phyloP scores from a whole-genome alignment of 2,888 invertebrate species.

The Xylocampa areola region DNA sequence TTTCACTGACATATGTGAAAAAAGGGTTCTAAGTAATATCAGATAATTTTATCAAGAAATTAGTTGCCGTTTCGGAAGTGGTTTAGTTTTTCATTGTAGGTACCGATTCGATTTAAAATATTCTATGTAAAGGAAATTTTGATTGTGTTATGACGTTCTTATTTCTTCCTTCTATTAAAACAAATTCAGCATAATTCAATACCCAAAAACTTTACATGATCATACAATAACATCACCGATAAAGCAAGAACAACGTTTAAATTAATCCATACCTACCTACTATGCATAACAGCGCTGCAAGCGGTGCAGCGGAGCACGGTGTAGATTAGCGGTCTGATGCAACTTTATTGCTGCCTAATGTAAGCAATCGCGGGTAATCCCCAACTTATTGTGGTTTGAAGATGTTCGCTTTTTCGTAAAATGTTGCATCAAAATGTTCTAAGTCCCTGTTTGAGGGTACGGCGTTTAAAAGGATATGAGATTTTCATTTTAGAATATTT shows the following conservation, averaged over 20 bases:
- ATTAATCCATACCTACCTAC: slow-evolving; percentile 59
- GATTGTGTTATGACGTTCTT: too few relatives aligned
- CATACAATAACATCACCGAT: slow-evolving; percentile 33
- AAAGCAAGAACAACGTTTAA: slow-evolving; percentile 64
- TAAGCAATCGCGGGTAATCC: slow-evolving; percentile 60
- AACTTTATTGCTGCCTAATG: slow-evolving; percentile 69
- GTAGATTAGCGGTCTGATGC: slow-evolving; percentile 69
- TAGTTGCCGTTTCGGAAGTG: too few relatives aligned
- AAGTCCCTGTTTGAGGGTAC: slow-evolving; percentile 30
- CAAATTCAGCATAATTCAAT: too few relatives aligned
- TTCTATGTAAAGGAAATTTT: too few relatives aligned
- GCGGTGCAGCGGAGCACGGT: slow-evolving; percentile 57
- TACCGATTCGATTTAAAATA: too few relatives aligned
- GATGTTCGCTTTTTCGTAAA: slow-evolving; percentile 53
- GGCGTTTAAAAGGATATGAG: slow-evolving; percentile 37
- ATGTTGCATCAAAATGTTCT: slow-evolving; percentile 50
- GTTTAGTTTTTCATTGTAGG: too few relatives aligned
- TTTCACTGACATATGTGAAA: too few relatives aligned
- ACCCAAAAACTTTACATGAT: background rate
- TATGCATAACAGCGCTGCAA: slow-evolving; percentile 65
- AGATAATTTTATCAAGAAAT: too few relatives aligned
- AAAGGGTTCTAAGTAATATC: too few relatives aligned
- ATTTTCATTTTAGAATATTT: slow-evolving; percentile 1
- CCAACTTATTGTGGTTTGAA: slow-evolving; percentile 60
- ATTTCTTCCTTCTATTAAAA: too few relatives aligned